phyloP scores from a whole-genome alignment of 2,797 vertebrate species.

The Gallinago nigripennis region DNA sequence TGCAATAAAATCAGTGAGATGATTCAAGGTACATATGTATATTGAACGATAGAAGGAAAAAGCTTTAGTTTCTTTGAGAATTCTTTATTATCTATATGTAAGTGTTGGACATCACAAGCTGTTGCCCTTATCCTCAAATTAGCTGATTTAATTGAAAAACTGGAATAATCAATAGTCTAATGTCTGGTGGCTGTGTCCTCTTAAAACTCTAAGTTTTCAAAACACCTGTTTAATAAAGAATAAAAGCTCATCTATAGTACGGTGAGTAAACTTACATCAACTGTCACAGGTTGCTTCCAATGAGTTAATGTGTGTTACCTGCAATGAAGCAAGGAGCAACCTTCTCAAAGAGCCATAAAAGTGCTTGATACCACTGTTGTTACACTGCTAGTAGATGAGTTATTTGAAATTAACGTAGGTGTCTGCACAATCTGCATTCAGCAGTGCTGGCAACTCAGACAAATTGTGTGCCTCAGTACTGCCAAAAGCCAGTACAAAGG shows the following conservation, averaged over 20 bases:
- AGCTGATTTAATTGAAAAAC: too few species aligned
- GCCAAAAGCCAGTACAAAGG: not conserved
- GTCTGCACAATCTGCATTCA: not conserved
- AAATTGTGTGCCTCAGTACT: not conserved
- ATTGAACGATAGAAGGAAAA: not conserved
- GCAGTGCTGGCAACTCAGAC: not conserved
- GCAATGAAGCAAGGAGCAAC: not conserved
- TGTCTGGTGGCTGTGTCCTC: constrained; percentile 57
- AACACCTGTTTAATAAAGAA: not conserved
- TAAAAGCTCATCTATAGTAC: not conserved
- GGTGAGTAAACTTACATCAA: not conserved
- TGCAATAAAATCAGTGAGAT: constrained; percentile 99
- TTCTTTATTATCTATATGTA: not conserved
- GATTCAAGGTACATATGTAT: constrained; percentile 92
- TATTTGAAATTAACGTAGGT: not conserved
- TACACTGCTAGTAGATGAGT: not conserved
- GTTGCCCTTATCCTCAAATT: not conserved
- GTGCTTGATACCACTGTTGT: not conserved
- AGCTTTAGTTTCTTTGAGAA: not conserved
- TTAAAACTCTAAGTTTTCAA: not conserved
- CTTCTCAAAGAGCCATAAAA: not conserved
- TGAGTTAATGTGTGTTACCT: not conserved
- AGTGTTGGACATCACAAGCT: not conserved
- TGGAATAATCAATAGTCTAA: constrained; percentile 82
- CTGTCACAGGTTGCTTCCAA: not conserved